These are phyloP conservation scores for Pipra filicauda DNA, from an alignment of 2,113 vertebrate species.

Conservation along the genomic window DNA sequence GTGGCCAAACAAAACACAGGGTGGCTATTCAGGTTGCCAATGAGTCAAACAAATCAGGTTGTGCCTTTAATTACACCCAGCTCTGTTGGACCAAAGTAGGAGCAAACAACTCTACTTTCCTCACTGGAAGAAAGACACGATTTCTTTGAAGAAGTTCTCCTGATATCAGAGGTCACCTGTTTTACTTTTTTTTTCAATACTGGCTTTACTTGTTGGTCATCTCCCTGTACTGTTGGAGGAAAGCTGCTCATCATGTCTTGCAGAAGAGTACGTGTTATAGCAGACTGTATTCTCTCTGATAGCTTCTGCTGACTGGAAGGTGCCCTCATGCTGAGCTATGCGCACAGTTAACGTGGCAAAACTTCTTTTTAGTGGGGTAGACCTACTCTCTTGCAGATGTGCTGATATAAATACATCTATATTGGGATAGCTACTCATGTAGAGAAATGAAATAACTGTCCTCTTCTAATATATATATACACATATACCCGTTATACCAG, in stretches of 20 bases:
- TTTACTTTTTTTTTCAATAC: neutral
- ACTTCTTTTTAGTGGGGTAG: neutral
- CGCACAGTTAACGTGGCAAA: neutral
- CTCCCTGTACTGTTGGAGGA: neutral
- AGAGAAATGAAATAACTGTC: neutral
- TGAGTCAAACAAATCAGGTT: neutral
- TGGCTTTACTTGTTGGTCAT: neutral
- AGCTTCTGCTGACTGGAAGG: neutral
- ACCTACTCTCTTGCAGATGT: neutral
- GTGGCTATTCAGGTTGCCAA: neutral
- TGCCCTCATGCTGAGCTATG: neutral
- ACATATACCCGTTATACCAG: neutral
- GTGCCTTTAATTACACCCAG: neutral
- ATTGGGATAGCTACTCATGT: neutral
- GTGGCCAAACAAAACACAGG: neutral
- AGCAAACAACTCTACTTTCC: neutral
- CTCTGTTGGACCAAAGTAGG: neutral
- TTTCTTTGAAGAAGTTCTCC: neutral
- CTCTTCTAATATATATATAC: neutral
- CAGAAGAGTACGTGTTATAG: accelerated
- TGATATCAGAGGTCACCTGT: neutral
- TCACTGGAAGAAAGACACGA: neutral
- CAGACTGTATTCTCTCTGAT: neutral
- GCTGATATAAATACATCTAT: neutral
- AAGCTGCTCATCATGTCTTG: neutral